Percentiles rank a stretch among this genome's conserved stretches.
Evolutionary conservation across 35 echinoderm and acorn worm genomes (phyloP).

Genomic region (Ptychodera flava): DNA sequence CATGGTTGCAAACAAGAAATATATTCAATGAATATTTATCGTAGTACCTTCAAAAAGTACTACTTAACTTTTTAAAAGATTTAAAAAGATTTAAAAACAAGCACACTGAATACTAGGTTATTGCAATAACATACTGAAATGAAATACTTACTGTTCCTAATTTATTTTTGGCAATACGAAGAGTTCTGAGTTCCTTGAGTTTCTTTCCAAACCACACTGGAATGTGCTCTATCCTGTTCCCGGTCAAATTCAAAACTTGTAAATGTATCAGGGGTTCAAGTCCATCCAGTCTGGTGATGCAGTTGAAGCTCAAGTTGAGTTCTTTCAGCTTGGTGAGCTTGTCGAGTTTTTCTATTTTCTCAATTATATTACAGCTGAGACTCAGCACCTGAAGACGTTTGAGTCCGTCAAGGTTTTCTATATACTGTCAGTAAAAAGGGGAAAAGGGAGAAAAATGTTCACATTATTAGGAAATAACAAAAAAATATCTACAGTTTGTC

Average conservation of each 20-base stretch:
- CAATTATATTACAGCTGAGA: conserved; percentile 81
- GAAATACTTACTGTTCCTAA: conserved; percentile 88
- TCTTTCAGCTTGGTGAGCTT: conserved; percentile 58
- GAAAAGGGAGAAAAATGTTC: too few species aligned
- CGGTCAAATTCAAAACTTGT: conserved; percentile 66
- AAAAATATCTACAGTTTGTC: too few species aligned
- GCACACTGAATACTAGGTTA: too few species aligned
- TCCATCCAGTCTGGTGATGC: conserved; percentile 69
- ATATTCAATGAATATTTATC: too few species aligned
- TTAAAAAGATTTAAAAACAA: too few species aligned
- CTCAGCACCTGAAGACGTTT: conserved; percentile 63
- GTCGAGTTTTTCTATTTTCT: conserved; percentile 61
- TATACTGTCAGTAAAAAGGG: conserved; percentile 47
- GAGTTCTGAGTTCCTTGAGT: conserved; percentile 50
- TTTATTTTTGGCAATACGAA: conserved; percentile 67
- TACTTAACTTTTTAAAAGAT: too few species aligned
- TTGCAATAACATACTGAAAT: too few species aligned
- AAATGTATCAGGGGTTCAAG: conserved; percentile 73
- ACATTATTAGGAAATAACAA: too few species aligned
- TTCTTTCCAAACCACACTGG: conserved; percentile 87
- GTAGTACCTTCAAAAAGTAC: too few species aligned
- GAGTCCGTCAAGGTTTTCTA: conserved; percentile 81
- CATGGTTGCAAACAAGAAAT: too few species aligned
- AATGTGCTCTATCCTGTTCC: conserved; percentile 85
- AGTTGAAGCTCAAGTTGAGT: conserved; percentile 82